Base-by-base conservation (phyloP, 2,113 vertebrate species). In the Kryptolebias marmoratus region DNA sequence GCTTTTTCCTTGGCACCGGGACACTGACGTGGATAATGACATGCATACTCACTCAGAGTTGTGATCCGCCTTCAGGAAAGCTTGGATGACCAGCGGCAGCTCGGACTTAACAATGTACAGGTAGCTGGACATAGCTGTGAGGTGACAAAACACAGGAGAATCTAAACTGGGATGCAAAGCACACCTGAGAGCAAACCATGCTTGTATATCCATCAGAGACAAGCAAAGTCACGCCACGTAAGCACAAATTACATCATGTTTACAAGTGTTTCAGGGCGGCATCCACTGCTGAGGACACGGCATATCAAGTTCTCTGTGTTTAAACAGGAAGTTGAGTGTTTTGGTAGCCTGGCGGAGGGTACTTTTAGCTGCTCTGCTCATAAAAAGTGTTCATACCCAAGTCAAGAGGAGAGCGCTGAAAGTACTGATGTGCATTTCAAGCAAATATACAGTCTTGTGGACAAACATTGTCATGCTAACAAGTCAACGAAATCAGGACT, bases 51-150 rank as follows among this genome's bases (percentile, higher is more conserved):
- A 98, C 98, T 93, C 91, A 64, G 93, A 93, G 84, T 83, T 91
- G 58, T 94, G 87, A 47, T 96, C 94, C 69, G 93, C 90, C 79
- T 94, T 96, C 87, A 98, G 89, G 89, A 98, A 99, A 57, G 97
- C 94, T 89, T 98, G 96, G 91, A 99, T 98, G 87, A 99, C 98
- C 14, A 99, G 94, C 11, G 98, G 98, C 70, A 99, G 93, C 93
- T 99, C 98, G 0, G 96, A 99, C 84, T 99, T 99, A 44, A 99
- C 95, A 5, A 99, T 99, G 90, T 97, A 99, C 84, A 98, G 91
- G 93, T 99, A 99, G 91, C 98, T 99, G 92, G 97, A 99, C 97
- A 99, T 99, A 54, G 98, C 98, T 99, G 91, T 0, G n/a, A 82
- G 15, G 67, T 73, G 36, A 64, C 6, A 48, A 79, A 13, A 83